Conservation (phyloP, 2,113 vertebrate genomes). For the Ivindomyrus marchei region DNA sequence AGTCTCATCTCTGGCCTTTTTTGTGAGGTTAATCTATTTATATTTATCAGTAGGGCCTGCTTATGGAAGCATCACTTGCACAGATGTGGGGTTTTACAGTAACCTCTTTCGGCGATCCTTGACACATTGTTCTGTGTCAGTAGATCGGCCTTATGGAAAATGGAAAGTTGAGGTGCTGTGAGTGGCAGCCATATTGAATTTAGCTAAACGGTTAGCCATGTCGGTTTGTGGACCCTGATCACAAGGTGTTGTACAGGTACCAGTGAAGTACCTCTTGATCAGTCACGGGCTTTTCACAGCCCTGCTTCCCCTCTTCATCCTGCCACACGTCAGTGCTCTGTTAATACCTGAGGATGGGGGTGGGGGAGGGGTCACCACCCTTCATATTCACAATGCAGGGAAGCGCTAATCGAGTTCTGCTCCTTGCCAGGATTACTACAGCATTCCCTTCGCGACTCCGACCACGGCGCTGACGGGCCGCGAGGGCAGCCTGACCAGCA, state of each 20-base stretch:
- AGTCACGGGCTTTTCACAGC: neutral
- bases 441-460: slow-evolving; percentile 92
- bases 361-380: neutral
- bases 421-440: slow-evolving; percentile 84
- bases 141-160: neutral
- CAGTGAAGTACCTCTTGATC: neutral
- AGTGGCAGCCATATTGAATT: neutral
- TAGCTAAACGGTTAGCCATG: neutral
- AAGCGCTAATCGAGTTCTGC: neutral
- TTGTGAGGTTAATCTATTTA: neutral
- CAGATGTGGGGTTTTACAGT: neutral
- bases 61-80: neutral
- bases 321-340: neutral
- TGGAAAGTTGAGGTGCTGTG: neutral
- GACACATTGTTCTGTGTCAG: neutral
- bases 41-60: neutral
- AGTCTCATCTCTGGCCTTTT: neutral
- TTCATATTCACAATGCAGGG: neutral
- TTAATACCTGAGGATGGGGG: neutral
- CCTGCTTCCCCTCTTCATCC: neutral
- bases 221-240: neutral
- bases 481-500: slow-evolving; percentile 85
- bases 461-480: slow-evolving; percentile 78
- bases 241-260: neutral
- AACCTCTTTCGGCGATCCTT: neutral